A percentile compares a stretch with the other conserved stretches of the same genome.
Evolutionary conservation across 2,888 invertebrate genomes (phyloP).

Genomic region (Chromoteleia sp.): DNA sequence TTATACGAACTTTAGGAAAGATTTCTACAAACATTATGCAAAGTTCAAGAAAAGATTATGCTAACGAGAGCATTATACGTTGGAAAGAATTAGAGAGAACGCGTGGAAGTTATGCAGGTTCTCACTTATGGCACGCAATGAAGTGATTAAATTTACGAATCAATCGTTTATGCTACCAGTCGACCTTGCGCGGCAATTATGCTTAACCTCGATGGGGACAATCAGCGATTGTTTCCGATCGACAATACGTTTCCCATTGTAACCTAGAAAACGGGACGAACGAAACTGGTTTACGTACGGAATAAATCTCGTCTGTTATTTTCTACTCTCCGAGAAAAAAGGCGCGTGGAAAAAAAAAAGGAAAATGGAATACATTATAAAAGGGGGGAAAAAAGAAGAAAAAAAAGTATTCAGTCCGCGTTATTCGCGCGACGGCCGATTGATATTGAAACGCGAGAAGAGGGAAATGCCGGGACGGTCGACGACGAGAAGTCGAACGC

Average conservation of each 20-base stretch:
- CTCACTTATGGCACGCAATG: too few species aligned
- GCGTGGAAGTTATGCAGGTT: too few species aligned
- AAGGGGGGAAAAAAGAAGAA: slow-evolving; percentile 9
- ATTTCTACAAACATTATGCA: too few species aligned
- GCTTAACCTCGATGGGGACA: slow-evolving; percentile 49
- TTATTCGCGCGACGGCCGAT: slow-evolving; percentile 33
- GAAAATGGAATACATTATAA: slow-evolving; percentile 41
- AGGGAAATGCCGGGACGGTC: neutral
- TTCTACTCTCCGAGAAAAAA: slow-evolving; percentile 49
- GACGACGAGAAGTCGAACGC: neutral
- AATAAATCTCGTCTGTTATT: slow-evolving; percentile 39
- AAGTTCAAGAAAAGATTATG: too few species aligned
- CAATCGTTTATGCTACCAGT: neutral
- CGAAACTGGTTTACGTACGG: slow-evolving; percentile 52
- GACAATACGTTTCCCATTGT: slow-evolving; percentile 54
- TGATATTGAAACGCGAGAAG: slow-evolving; percentile 1
- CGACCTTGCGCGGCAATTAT: slow-evolving; percentile 42
- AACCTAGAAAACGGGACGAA: slow-evolving; percentile 57
- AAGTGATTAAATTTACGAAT: too few species aligned
- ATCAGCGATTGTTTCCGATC: slow-evolving; percentile 53
- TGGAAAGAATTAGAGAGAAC: too few species aligned
- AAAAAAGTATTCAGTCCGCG: slow-evolving; percentile 55
- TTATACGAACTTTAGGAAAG: too few species aligned
- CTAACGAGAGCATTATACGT: too few species aligned
- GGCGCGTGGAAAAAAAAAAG: slow-evolving; percentile 37